phyloP scores from a whole-genome alignment of 2,113 vertebrate species.

The Halichoerus grypus region DNA sequence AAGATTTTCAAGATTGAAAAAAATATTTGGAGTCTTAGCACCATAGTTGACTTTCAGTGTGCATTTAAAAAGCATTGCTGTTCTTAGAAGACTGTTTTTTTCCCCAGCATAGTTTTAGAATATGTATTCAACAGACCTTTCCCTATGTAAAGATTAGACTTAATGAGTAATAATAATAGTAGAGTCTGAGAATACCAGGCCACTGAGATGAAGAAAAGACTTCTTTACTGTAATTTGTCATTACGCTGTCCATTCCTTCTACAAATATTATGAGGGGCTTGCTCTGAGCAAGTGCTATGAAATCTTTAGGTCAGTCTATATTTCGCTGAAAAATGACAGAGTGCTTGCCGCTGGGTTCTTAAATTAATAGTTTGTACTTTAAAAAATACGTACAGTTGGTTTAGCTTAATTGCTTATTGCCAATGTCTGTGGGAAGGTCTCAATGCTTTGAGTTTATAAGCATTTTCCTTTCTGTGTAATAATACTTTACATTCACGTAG shows the following conservation, averaged over 20 bases:
- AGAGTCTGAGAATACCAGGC: neutral
- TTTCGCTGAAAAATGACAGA: slow-evolving; percentile 11
- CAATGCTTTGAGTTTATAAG: neutral
- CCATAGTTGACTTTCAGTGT: neutral
- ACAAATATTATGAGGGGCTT: neutral
- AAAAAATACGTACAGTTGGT: neutral
- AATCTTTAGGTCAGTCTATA: neutral
- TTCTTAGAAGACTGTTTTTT: neutral
- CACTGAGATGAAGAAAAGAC: neutral
- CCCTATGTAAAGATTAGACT: neutral
- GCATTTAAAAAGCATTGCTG: neutral
- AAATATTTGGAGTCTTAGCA: neutral
- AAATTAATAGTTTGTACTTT: neutral
- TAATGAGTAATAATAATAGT: neutral
- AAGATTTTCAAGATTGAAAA: neutral
- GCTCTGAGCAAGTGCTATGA: neutral
- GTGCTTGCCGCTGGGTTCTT: slow-evolving; percentile 14
- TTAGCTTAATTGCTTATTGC: neutral
- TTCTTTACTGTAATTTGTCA: neutral
- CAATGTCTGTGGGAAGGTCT: neutral
- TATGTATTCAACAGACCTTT: neutral
- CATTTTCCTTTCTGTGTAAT: neutral
- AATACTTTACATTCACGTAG: neutral
- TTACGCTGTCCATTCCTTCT: neutral
- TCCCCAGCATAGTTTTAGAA: neutral